Conservation (phyloP, 2,797 vertebrate genomes). For the Uromys caudimaculatus region DNA sequence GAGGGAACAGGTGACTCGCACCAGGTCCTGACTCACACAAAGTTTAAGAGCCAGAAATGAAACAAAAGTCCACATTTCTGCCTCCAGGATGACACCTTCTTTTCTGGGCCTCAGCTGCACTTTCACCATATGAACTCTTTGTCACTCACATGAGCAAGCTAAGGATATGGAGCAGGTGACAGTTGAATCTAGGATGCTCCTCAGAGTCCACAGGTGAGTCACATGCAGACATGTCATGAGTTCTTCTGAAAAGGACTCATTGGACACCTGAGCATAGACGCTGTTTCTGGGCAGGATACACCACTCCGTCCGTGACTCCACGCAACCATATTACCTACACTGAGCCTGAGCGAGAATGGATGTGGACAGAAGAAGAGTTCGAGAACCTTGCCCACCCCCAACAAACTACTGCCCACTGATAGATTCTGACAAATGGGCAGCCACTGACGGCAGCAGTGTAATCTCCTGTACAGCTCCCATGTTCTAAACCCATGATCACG, state of each 20-base stretch:
- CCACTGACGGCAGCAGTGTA: too few relatives aligned
- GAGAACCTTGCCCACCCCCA: background rate
- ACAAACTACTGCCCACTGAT: background rate
- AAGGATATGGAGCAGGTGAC: background rate
- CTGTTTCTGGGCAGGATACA: background rate
- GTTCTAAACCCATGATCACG: background rate
- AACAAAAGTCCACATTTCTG: background rate
- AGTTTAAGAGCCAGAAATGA: background rate
- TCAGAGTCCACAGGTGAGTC: background rate
- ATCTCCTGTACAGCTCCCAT: too few relatives aligned
- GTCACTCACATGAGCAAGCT: accelerated
- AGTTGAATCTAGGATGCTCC: background rate
- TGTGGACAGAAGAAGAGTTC: accelerated
- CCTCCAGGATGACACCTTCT: background rate
- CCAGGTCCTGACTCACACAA: background rate
- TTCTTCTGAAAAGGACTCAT: background rate
- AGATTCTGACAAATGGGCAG: background rate
- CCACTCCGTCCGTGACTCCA: background rate
- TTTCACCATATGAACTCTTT: background rate
- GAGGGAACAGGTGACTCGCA: background rate
- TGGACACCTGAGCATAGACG: background rate
- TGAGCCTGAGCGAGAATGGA: background rate
- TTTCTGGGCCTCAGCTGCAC: background rate
- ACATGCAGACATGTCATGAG: background rate
- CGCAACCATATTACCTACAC: background rate